phyloP scores from a whole-genome alignment of 1,140 invertebrate genomes.

The Brachionus koreanus region DNA sequence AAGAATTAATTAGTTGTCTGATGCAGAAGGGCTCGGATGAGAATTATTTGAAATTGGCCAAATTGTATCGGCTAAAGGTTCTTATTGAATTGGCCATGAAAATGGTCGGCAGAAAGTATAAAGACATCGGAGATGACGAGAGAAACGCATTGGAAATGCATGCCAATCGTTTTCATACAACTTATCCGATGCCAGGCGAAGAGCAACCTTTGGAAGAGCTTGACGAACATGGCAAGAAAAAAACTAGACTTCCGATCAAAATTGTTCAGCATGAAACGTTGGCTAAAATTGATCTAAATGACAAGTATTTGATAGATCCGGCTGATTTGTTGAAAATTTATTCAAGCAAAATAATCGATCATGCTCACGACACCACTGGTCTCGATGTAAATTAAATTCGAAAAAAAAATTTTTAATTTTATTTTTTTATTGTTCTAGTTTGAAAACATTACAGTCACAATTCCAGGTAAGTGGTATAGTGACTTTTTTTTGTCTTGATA shows the following conservation, averaged over 20 bases:
- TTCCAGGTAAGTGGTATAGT: background rate
- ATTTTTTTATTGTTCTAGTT: background rate
- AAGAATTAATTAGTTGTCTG: background rate
- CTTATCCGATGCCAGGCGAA: constrained; percentile 39
- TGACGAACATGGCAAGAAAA: background rate
- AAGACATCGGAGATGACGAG: constrained; percentile 19
- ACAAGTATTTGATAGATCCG: constrained; percentile 25
- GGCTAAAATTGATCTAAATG: constrained; percentile 23
- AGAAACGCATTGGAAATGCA: constrained; percentile 17
- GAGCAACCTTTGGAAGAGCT: background rate
- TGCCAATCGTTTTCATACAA: constrained; percentile 35
- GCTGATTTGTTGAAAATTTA: constrained; percentile 33
- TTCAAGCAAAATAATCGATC: constrained; percentile 7
- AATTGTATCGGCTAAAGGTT: constrained; percentile 19
- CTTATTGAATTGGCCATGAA: constrained; percentile 41
- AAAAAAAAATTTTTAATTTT: constrained; percentile 8
- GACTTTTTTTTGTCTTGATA: background rate
- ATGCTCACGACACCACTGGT: constrained; percentile 13
- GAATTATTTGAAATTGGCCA: constrained; percentile 34
- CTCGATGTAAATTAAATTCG: background rate
- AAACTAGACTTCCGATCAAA: background rate
- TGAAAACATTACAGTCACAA: constrained; percentile 40
- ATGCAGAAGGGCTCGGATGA: background rate
- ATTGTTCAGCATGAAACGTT: constrained; percentile 14
- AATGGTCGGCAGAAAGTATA: constrained; percentile 39